Base-by-base conservation (phyloP, 2,797 vertebrate species). In the Hyperoplus immaculatus region DNA sequence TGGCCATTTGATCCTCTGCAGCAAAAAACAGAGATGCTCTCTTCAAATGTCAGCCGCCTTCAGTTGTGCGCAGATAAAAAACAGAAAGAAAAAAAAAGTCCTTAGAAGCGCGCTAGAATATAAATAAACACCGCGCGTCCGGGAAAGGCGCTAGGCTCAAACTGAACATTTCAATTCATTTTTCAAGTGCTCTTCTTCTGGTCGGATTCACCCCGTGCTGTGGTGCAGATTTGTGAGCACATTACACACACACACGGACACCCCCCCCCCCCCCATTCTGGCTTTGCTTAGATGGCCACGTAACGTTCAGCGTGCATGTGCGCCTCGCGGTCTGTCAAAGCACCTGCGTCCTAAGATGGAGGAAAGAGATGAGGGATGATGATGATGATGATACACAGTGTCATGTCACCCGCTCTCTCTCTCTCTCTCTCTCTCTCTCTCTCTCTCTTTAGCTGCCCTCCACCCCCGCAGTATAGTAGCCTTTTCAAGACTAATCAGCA, bases 281-380 rank as follows among this genome's bases (percentile, higher is more conserved):
- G 85, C 84, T 84, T 87, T 78, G 85, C 88, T 85, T 79, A 81
- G 88, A 89, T 89, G 90, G 89, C 80, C 89, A 85, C 90, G 87
- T 88, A 87, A 89, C 88, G 86, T 85, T 87, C 77, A 29, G 29
- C 29, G 29, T 70, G 72, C 67, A 79, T 81, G 82, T 46, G 89
- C 73, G 83, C 78, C 81, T 78, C 81, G 16, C 88, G 85, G 89
- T 88, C 91, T 87, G 92, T 92, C 92, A 92, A 87, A 93, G 92
- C 94, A 95, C 93, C 94, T 94, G 93, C 94, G 93, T 93, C 92
- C 91, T 95, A 96, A 96, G 89, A 96, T 96, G 95, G 95, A 94
- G 95, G 95, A 93, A 90, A 85, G 85, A 89, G 92, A 91, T 93
- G 89, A 91, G 75, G 73, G 83, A 82, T 80, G 88, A 29, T 29